Percentiles rank a stretch among this genome's conserved stretches.
These are phyloP conservation scores for Stenotaenia linearis DNA, from an alignment of 2,888 invertebrate genomes.

Conservation along the genomic window DNA sequence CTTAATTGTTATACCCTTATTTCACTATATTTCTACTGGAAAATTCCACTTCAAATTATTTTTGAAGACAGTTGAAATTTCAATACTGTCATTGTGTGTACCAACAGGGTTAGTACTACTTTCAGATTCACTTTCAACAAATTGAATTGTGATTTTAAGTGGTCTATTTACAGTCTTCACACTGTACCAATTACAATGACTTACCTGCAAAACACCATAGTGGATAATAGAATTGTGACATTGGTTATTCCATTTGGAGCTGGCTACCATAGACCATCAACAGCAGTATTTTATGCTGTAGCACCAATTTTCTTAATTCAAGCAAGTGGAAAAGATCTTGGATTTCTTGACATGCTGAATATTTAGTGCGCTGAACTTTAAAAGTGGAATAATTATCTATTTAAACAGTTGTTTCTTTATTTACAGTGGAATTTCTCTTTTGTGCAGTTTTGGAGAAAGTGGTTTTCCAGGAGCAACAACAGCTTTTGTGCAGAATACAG, in stretches of 20 bases:
- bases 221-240: neutral
- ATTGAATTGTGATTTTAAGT: neutral
- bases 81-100: neutral
- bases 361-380: neutral
- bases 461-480: neutral
- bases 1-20: neutral
- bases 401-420: neutral
- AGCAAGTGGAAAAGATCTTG: neutral
- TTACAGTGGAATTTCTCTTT: neutral
- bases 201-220: neutral
- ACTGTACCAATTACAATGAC: neutral
- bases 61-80: neutral
- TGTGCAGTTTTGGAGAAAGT: neutral
- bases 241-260: neutral
- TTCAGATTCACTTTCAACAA: neutral
- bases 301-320: neutral
- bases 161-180: neutral
- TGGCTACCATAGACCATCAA: neutral
- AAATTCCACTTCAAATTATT: neutral
- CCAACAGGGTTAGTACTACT: neutral
- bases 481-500: neutral
- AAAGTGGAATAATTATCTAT: neutral
- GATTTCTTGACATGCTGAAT: neutral
- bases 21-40: neutral
- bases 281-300: neutral